Base-by-base conservation (phyloP, 2,888 invertebrate genomes). In the Ennomos quercinarius region DNA sequence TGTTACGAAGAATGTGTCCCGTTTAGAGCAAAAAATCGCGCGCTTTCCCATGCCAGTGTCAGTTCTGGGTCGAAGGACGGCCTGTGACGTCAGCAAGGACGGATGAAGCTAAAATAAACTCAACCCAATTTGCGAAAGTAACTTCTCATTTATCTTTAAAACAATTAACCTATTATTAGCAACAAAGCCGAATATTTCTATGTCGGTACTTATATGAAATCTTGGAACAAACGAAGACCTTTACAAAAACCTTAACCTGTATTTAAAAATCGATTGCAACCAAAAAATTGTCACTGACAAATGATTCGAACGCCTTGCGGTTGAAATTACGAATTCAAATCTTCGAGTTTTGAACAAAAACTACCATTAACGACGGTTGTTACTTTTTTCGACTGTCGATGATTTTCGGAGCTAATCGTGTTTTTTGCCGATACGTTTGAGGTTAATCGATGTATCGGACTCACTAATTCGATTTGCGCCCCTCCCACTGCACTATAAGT, bases 261-360 rank as follows among this genome's bases (percentile, higher is more conserved):
- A 90, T 91, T 91, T 92, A 91, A 92, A 92, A 92, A 91, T 91
- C 92, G 92, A 92, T 92, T 89, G 91, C 85, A 86, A 81, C 88
- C 85, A 90, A 92, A 90, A 90, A 91, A 91, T 90, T 91, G 92
- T 92, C 92, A 92, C 90, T 91, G 91, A 92, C 92, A 91, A 92
- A 92, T 92, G 92, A 91, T 91, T 89, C 89, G 86, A 89, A 90
- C 87, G 90, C 84, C 89, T 91, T 89, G 92, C 83, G 91, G 91
- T 91, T 83, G 83, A 84, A 91, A 91, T 91, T 89, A 91, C 91
- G 91, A 86, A 91, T 91, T 91, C 92, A 90, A 91, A 92, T 91
- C 89, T 90, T 91, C 83, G 85, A 85, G 84, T 87, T 90, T 85
- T 76, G 83, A 88, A 91, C 90, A 92, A 92, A 91, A 92, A 92